Percentiles rank a stretch among this genome's conserved stretches.
Conservation (phyloP, 2,888 invertebrate species). For the Spodoptera picta region DNA sequence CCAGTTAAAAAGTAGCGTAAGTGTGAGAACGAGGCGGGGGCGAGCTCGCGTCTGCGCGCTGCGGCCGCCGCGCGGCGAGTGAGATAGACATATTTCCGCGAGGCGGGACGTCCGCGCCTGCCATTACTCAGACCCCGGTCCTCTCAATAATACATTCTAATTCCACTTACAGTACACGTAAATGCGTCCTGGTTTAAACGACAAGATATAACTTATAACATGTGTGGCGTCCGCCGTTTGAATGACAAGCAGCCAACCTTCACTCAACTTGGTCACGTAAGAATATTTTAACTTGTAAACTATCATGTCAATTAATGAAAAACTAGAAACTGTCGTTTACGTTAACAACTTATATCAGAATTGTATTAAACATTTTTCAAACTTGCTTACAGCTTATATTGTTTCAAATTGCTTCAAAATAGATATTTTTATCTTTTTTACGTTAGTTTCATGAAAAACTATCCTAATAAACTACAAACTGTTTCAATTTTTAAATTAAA, state of each 20-base stretch:
- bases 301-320: neutral
- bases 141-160: slow-evolving; percentile 44
- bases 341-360: neutral
- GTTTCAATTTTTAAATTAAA: slow-evolving; percentile 1
- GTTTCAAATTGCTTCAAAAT: neutral
- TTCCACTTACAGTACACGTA: slow-evolving; percentile 22
- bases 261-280: neutral
- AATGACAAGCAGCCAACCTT: slow-evolving; percentile 7
- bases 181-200: slow-evolving; percentile 20
- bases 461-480: neutral
- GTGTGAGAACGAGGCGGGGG: slow-evolving; percentile 13
- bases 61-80: slow-evolving; percentile 1
- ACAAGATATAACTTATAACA: slow-evolving; percentile 17
- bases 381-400: too few relatives aligned
- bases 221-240: neutral
- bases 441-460: neutral
- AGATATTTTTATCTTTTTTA: neutral
- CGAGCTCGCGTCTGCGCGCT: slow-evolving; percentile 21
- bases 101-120: slow-evolving; percentile 8
- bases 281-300: neutral
- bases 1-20: slow-evolving; percentile 9
- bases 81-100: slow-evolving; percentile 21
- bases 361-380: too few relatives aligned
- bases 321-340: neutral
- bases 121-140: slow-evolving; percentile 15